A percentile compares a stretch with the other conserved stretches of the same genome.
Evolutionary conservation across 2,113 vertebrate species (phyloP).

Genomic region (Dipodomys spectabilis): DNA sequence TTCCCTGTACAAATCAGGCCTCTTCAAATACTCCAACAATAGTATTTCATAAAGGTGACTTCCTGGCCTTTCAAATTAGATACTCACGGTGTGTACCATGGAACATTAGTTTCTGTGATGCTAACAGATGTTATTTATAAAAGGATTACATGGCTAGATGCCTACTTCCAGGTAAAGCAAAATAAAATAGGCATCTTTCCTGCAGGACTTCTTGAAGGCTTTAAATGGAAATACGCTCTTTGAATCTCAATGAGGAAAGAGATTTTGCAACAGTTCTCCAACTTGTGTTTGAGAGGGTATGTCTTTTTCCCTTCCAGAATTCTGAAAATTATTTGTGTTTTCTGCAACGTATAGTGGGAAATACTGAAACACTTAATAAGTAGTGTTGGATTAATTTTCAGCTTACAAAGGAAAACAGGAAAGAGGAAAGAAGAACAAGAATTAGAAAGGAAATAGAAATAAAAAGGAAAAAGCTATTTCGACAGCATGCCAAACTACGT

Average conservation of each 20-base stretch:
- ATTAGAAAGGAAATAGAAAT: not conserved
- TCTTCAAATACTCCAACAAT: not conserved
- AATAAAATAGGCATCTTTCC: conserved; percentile 50
- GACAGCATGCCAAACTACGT: not conserved
- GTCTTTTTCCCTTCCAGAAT: not conserved
- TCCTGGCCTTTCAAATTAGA: not conserved
- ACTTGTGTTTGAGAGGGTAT: not conserved
- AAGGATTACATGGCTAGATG: conserved; percentile 46
- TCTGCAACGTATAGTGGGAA: not conserved
- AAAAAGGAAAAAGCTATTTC: not conserved
- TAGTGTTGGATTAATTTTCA: not conserved
- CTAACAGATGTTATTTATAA: conserved; percentile 52
- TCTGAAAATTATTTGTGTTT: not conserved
- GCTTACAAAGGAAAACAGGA: not conserved
- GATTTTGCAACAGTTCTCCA: not conserved
- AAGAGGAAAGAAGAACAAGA: no score
- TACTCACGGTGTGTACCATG: not conserved
- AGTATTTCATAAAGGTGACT: not conserved
- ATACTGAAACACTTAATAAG: not conserved
- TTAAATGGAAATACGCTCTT: conserved; percentile 24
- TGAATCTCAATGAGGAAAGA: conserved; percentile 50
- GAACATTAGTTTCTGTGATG: conserved; percentile 47
- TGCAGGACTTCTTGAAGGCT: not conserved
- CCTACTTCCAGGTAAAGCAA: conserved; percentile 43
- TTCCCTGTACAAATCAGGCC: no score